Evolutionary conservation across 2,888 invertebrate species (phyloP), one percentile per base, ranked within the genome.

Genomic region (Cheilosia impressa): DNA sequence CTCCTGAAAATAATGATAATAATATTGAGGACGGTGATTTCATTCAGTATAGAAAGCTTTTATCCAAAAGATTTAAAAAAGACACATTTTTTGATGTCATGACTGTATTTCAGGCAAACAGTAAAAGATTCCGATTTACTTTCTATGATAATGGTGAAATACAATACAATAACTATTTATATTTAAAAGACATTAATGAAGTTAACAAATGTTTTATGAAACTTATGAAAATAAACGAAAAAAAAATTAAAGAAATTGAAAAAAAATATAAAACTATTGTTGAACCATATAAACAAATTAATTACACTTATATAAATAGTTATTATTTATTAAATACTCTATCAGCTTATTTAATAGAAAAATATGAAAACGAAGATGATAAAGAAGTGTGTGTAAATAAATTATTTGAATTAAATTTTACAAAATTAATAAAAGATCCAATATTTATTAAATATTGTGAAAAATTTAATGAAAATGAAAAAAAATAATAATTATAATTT

Each of bases 381-480:
- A 45, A 45, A 62, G 45, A 17, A 45, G 27, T n/a, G 9, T 27
- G 62, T 45, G 62, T 24, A n/a, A 27, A 45, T 62, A 27, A 62
- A 43, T 45, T 62, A 45, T 62, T 62, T 62, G 24, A 62, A 62
- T 62, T 62, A n/a, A 24, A 62, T 62, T 62, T 62, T 62, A 45
- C 24, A 62, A 62, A 45, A 62, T 52, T 22, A 60, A 60, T 60
- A 41, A 27, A 60, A 47, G 45, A n/a, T 17, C 17, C 45, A 47
- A 47, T 58, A 58, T 58, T 58, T 58, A 58, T 58, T 41, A 58
- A 58, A 58, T 58, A 58, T 24, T 58, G 58, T 41, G 6, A 41
- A 41, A 41, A 41, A 41, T 58, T 58, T 41, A 58, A 58, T 58
- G 41, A 58, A 58, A 41, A 58, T 38, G 41, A 58, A 41, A 58